phyloP scores from a whole-genome alignment of 2,888 invertebrate species.

The Nezara viridula region DNA sequence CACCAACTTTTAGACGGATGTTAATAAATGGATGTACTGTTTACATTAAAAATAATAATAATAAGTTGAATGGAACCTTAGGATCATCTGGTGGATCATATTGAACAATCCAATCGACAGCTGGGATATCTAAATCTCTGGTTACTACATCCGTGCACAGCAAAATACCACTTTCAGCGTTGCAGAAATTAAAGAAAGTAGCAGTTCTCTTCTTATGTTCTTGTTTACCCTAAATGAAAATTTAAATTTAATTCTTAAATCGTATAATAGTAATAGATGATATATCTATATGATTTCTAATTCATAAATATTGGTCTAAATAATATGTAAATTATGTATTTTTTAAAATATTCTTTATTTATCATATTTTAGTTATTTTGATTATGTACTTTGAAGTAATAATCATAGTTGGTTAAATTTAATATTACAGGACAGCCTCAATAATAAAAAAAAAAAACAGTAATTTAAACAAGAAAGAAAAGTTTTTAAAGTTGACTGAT shows the following conservation, averaged over 20 bases:
- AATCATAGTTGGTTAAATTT: too few species aligned
- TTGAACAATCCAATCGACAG: constrained; percentile 99
- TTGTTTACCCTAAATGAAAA: constrained; percentile 88
- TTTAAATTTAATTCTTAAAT: neutral
- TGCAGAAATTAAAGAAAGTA: constrained; percentile 98
- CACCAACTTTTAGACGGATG: too few species aligned
- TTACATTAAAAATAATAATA: constrained; percentile 3
- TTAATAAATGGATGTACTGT: too few species aligned
- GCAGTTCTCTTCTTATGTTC: constrained; percentile 97
- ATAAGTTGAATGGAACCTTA: constrained; percentile 74
- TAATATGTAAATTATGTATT: too few species aligned
- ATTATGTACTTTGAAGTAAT: too few species aligned
- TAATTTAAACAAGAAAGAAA: too few species aligned
- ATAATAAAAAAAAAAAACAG: too few species aligned
- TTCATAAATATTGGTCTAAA: too few species aligned
- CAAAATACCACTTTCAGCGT: constrained; percentile 91
- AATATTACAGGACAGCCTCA: neutral
- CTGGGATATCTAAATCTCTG: constrained; percentile 94
- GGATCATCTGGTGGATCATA: constrained; percentile 99
- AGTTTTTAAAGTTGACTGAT: too few species aligned
- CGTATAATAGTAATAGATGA: neutral
- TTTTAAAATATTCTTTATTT: too few species aligned
- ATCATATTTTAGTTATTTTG: too few species aligned
- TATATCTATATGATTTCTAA: too few species aligned
- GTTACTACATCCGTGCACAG: constrained; percentile 99